Conservation (phyloP, 2,797 vertebrate species). For the Propithecus perrieri region DNA sequence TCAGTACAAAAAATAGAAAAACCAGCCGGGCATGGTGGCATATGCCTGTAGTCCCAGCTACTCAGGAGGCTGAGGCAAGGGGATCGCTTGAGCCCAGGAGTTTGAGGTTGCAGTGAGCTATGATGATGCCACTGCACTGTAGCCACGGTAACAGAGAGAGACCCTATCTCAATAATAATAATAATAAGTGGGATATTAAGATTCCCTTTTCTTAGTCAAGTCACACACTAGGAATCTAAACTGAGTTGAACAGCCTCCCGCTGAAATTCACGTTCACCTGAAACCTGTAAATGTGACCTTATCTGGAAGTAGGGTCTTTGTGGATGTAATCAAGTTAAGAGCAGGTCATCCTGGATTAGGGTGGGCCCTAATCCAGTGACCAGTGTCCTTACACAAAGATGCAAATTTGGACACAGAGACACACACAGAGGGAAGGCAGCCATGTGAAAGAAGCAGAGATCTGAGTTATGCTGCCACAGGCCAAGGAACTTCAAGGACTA, state of each 20-base stretch:
- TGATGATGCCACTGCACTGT: background rate
- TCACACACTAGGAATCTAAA: background rate
- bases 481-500: background rate
- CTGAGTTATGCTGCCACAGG: background rate
- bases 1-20: background rate
- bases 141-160: background rate
- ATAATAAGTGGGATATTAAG: background rate
- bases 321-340: background rate
- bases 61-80: background rate
- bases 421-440: background rate
- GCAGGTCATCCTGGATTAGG: background rate
- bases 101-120: background rate
- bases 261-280: background rate
- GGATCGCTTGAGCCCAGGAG: background rate
- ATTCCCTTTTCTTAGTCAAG: background rate
- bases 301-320: background rate
- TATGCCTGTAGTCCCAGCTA: background rate
- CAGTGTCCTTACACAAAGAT: background rate
- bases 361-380: background rate
- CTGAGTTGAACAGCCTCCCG: background rate
- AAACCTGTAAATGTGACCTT: background rate
- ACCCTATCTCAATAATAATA: background rate
- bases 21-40: fast-evolving
- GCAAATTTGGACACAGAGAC: background rate
- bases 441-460: background rate